Evolutionary conservation across 2,113 vertebrate species (phyloP), one percentile per base, ranked within the genome.

Genomic region (Ranitomeya variabilis): DNA sequence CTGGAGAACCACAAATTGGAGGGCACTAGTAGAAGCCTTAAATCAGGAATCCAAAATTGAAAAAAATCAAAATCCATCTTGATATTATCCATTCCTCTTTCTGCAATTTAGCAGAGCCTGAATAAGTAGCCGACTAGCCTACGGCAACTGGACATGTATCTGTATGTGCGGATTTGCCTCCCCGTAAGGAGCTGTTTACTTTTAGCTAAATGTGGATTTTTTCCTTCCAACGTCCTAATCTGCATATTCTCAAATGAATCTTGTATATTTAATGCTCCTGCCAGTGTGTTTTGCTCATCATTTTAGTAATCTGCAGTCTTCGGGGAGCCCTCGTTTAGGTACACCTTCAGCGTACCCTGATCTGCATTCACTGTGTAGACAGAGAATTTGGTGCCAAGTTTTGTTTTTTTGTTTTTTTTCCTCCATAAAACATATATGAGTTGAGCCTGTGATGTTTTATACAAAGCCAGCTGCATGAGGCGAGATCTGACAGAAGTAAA

Each of bases 281-380:
- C 16, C 55, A 31, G 23, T 62, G 37, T 37, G 16, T 81, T 80
- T 59, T 62, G 57, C 79, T 60, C 26, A 64, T 37, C 59, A 1
- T 21, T 45, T 82, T 64, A 45, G 15, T 82, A 45, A 64, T 62
- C 26, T 37, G 57, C 31, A 1, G 80, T 64, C 80, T 64, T 26
- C 9, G 80, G 26, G 59, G 80, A 82, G 79, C 87, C 0, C 80
- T 91, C 88, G 60, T 90, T 90, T 88, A 90, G 90, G 89, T 87
- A 90, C 66, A 1, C 57, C 16, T 59, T 52, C 60, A 31, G 45
- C 62, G 10, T 3, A 8, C 10, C 67, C 86, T 74, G 8, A 60
- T 88, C 80, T 74, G 86, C 86, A 88, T 54, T 74, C 86, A 83
- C 66, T 14, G 16, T 8, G 23, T 59, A 74, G 15, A 62, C 37